phyloP scores from a whole-genome alignment of 2,888 invertebrate genomes.

The Cheilosia urbana region DNA sequence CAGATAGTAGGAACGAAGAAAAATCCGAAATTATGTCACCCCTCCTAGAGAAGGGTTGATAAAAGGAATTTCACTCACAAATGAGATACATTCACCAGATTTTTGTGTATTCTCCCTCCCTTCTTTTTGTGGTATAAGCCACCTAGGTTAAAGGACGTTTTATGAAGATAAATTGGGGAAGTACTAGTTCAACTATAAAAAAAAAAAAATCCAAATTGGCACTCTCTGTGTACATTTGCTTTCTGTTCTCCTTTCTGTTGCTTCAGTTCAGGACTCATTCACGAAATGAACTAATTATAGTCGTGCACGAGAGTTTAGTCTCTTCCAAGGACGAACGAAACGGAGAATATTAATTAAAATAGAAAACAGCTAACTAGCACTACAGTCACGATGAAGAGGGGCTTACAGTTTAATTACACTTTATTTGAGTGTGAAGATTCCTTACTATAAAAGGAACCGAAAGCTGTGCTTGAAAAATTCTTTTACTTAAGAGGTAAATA shows the following conservation, averaged over 20 bases:
- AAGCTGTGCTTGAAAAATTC: background rate
- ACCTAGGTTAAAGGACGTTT: conserved; percentile 63
- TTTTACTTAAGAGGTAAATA: no score
- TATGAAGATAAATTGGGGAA: conserved; percentile 70
- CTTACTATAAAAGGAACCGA: background rate
- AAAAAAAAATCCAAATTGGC: conserved; percentile 54
- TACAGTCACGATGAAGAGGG: background rate
- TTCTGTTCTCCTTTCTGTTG: conserved; percentile 9
- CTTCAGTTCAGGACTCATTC: conserved; percentile 12
- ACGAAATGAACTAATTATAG: conserved; percentile 31
- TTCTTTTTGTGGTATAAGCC: conserved; percentile 21
- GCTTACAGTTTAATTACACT: conserved; percentile 41
- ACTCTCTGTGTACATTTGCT: conserved; percentile 27
- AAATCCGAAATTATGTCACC: conserved; percentile 42
- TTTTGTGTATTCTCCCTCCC: conserved; percentile 6
- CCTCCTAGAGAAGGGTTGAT: conserved; percentile 20
- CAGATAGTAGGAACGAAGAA: conserved; percentile 31
- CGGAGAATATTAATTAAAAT: conserved; percentile 47
- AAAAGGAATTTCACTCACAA: conserved; percentile 57
- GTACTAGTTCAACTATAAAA: conserved; percentile 45
- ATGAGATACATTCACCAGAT: conserved; percentile 55
- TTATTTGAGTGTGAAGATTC: conserved; percentile 23
- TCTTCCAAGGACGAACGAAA: conserved; percentile 6
- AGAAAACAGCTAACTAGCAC: conserved; percentile 28
- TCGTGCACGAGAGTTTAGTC: background rate